A percentile compares a stretch with the other conserved stretches of the same genome.
phyloP scores from a whole-genome alignment of 2,113 vertebrate species.

The Crotalus horridus region DNA sequence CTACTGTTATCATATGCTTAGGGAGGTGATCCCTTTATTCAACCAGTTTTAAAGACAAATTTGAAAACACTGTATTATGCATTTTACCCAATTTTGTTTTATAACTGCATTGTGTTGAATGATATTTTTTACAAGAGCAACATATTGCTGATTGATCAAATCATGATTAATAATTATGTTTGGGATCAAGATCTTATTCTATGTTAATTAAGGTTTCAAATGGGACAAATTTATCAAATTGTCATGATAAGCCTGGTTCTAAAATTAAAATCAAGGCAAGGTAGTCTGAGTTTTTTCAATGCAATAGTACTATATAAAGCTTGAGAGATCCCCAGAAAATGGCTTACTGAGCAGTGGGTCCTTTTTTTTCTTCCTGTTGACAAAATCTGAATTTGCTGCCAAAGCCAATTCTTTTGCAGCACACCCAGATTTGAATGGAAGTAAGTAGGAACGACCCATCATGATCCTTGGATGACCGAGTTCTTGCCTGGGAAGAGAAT shows the following conservation, averaged over 20 bases:
- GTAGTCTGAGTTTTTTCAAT: not conserved
- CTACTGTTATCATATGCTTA: not conserved
- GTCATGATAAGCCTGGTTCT: not conserved
- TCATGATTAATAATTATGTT: not conserved
- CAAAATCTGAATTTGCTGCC: not conserved
- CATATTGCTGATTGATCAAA: not conserved
- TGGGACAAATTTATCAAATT: slow-evolving; percentile 1
- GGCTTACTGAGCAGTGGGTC: not conserved
- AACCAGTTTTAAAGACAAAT: not conserved
- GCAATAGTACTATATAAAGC: not conserved
- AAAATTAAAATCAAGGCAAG: not conserved
- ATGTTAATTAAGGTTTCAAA: slow-evolving; percentile 6
- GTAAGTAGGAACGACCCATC: not conserved
- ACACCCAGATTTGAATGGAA: not conserved
- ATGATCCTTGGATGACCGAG: not conserved
- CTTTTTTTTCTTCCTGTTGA: not conserved
- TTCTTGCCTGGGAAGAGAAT: not conserved
- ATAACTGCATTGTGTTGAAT: not conserved
- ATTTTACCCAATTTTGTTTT: not conserved
- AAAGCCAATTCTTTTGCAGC: not conserved
- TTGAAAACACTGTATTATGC: not conserved
- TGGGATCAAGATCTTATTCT: slow-evolving; percentile 8
- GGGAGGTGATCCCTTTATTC: not conserved
- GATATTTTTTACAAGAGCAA: not conserved
- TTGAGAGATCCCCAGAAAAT: not conserved